These are phyloP conservation scores for Heliothis peltigera DNA, from an alignment of 2,888 invertebrate species.

Conservation along the genomic window DNA sequence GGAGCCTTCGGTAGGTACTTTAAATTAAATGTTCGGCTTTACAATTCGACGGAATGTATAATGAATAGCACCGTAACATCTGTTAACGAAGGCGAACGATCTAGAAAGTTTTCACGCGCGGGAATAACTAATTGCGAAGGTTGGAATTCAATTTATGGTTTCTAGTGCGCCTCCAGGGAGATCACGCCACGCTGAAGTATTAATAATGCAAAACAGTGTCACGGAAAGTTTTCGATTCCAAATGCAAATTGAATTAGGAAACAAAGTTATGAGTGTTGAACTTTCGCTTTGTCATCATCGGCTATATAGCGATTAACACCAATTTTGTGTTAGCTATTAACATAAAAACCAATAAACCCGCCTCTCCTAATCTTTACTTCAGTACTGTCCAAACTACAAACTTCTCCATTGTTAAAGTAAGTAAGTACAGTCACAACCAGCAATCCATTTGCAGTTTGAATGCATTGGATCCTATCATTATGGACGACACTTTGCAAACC, in stretches of 20 bases:
- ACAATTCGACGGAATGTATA: constrained; percentile 90
- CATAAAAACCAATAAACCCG: constrained; percentile 41
- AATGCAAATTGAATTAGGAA: constrained; percentile 89
- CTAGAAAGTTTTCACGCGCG: constrained; percentile 90
- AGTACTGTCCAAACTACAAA: constrained; percentile 1
- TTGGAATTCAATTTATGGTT: constrained; percentile 90
- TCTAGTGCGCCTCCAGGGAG: constrained; percentile 88
- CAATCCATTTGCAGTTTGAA: constrained; percentile 46
- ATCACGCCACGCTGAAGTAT: constrained; percentile 88
- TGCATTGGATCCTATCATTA: constrained; percentile 52
- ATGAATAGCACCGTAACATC: constrained; percentile 90
- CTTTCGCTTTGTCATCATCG: constrained; percentile 79
- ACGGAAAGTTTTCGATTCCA: constrained; percentile 89
- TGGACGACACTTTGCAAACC: constrained; percentile 46
- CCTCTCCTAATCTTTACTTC: constrained; percentile 25
- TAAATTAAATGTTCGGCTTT: constrained; percentile 90
- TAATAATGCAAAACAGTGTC: constrained; percentile 90
- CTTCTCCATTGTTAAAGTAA: constrained; percentile 2
- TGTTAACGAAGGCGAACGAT: constrained; percentile 90
- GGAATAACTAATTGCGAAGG: constrained; percentile 90
- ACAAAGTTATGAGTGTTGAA: constrained; percentile 85
- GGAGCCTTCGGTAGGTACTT: constrained; percentile 86
- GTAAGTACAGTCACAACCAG: constrained; percentile 21
- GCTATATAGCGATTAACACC: constrained; percentile 79
- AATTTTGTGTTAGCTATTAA: constrained; percentile 57